Conservation (phyloP, 2,888 invertebrate genomes). For the Chorisops tibialis region DNA sequence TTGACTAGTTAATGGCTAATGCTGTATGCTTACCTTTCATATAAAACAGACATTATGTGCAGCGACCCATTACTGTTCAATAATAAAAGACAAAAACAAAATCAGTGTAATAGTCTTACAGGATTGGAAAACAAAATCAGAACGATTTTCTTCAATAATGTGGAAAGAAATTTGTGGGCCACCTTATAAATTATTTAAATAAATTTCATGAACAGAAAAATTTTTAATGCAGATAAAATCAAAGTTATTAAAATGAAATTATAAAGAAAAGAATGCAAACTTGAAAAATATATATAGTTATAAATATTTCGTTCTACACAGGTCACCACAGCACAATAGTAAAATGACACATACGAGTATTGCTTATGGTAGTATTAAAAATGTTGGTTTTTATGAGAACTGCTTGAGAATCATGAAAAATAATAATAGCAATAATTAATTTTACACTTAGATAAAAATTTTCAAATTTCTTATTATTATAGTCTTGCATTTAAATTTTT, state of each 20-base stretch:
- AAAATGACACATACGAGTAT: conserved; percentile 31
- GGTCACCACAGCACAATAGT: conserved; percentile 23
- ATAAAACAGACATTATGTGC: no score
- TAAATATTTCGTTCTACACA: conserved; percentile 14
- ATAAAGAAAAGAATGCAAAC: background rate
- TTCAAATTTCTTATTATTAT: background rate
- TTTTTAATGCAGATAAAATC: no score
- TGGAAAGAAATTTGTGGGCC: no score
- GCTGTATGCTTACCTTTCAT: no score
- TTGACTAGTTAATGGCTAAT: no score
- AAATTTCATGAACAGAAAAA: no score
- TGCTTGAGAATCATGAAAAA: background rate
- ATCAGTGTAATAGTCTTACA: no score
- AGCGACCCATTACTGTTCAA: no score
- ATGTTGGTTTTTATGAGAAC: background rate
- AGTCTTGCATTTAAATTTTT: background rate
- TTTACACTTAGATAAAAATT: background rate
- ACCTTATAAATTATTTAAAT: no score
- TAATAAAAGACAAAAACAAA: no score
- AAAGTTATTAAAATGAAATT: background rate
- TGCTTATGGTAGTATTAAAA: conserved; percentile 25
- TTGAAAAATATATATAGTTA: background rate
- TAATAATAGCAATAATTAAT: background rate
- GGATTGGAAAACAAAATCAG: no score
- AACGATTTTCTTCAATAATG: no score